A percentile compares a stretch with the other conserved stretches of the same genome.
Evolutionary conservation across 2,113 vertebrate genomes (phyloP).

Genomic region (Oxyruncus cristatus): DNA sequence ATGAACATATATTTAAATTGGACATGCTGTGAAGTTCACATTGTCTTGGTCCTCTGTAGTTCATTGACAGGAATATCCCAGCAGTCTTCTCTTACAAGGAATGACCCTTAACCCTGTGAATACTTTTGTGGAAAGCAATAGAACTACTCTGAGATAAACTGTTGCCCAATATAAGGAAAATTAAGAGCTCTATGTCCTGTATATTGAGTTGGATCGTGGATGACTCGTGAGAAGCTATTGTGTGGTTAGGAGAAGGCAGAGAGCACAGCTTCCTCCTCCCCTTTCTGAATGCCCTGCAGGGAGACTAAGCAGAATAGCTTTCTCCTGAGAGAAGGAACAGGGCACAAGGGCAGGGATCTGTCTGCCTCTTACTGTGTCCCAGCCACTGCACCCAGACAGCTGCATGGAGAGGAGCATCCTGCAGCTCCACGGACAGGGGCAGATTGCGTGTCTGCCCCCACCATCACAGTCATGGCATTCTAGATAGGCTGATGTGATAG

Average conservation of each 20-base stretch:
- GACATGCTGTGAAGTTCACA: background rate
- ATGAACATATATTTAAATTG: background rate
- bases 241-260: background rate
- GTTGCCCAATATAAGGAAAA: background rate
- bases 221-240: background rate
- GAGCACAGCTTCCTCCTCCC: background rate
- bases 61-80: background rate
- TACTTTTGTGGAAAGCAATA: background rate
- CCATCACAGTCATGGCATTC: background rate
- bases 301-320: background rate
- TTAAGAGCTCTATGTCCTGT: background rate
- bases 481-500: background rate
- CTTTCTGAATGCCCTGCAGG: background rate
- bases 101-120: background rate
- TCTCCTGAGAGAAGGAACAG: background rate
- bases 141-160: background rate
- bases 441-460: background rate
- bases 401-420: background rate
- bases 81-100: background rate
- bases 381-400: background rate
- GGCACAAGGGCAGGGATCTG: background rate
- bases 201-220: background rate
- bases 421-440: background rate
- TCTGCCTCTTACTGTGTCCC: background rate
- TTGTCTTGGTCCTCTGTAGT: background rate